Evolutionary conservation across 2,113 vertebrate genomes (phyloP), one percentile per base, ranked within the genome.

Genomic region (Pardalotus punctatus): DNA sequence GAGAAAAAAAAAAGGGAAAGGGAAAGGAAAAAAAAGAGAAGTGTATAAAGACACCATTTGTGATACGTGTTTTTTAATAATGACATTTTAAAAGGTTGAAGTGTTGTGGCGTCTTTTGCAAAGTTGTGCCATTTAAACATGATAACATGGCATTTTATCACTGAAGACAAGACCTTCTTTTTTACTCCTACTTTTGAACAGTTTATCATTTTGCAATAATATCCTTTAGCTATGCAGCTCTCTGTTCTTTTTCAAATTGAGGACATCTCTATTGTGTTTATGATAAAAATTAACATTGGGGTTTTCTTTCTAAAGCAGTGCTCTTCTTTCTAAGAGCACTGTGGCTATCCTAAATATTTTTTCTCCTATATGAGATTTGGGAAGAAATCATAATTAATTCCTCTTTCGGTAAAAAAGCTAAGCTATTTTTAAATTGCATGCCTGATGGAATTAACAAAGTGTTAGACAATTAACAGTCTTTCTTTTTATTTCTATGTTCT

Each of bases 11-110:
- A 18, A n/a, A 35, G 8, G 6, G 31, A 50, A 18, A n/a, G 38
- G 8, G 6, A n/a, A 50, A 45, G 22, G 4, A 9, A 1, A 8
- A 24, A 14, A 29, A 50, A 31, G 6, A 12, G 33, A 33, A 27
- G 14, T 42, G 10, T 45, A 25, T 43, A 54, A 67, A 93, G 82
- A 38, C 76, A 22, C 50, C 65, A 62, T 83, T 94, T 93, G 66
- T 58, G 62, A 72, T 58, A 61, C 1, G n/a, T 57, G 17, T 61
- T 84, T 95, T 88, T 92, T 82, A 95, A 94, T 91, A 71, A 77
- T 91, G 90, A 78, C 94, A 94, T 96, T 96, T 93, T 72, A 65
- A 96, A 93, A 95, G 83, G 94, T 90, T 88, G 95, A 92, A 96
- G 64, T 88, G 86, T 92, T 90, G 40, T 66, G 86, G 61, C 0